phyloP scores from a whole-genome alignment of 92 coral and sea anemone genomes.

The Nematostella vectensis region DNA sequence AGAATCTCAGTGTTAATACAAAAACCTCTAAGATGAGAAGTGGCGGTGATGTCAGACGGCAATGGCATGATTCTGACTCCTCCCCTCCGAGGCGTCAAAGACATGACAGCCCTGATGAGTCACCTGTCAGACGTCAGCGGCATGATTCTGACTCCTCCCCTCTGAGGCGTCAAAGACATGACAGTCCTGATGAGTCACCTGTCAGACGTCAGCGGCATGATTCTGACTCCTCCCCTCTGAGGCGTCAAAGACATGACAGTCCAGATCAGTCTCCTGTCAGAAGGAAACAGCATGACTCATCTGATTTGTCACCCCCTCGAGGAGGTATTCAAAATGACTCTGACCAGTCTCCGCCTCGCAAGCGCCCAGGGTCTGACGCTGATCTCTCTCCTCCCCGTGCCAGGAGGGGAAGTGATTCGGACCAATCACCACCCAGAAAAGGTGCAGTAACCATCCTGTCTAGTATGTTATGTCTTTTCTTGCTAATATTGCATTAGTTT shows the following conservation, averaged over 20 bases:
- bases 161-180: slow-evolving; percentile 24
- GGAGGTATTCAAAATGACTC: slow-evolving; percentile 10
- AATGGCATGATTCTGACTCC: slow-evolving; percentile 46
- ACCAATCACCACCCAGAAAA: slow-evolving; percentile 37
- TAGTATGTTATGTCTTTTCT: no score
- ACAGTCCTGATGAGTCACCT: slow-evolving; percentile 50
- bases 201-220: slow-evolving; percentile 38
- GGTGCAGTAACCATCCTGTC: slow-evolving; percentile 2
- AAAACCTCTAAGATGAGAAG: no score
- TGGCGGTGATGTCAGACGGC: no score
- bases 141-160: slow-evolving; percentile 44
- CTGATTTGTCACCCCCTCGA: slow-evolving; percentile 51
- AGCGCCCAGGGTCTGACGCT: slow-evolving; percentile 8
- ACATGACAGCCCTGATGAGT: slow-evolving; percentile 38
- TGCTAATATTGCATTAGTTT: no score
- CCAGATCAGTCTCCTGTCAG: slow-evolving; percentile 55
- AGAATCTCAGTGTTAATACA: no score
- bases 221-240: slow-evolving; percentile 69
- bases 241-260: slow-evolving; percentile 34
- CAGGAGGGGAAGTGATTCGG: slow-evolving; percentile 3
- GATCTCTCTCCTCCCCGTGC: no score
- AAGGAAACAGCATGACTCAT: slow-evolving; percentile 12
- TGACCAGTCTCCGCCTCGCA: slow-evolving; percentile 58
- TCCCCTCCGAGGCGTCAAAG: slow-evolving; percentile 66
- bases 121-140: slow-evolving; percentile 34